Conservation (phyloP, 2,888 invertebrate genomes). For the Electrophaes corylata region DNA sequence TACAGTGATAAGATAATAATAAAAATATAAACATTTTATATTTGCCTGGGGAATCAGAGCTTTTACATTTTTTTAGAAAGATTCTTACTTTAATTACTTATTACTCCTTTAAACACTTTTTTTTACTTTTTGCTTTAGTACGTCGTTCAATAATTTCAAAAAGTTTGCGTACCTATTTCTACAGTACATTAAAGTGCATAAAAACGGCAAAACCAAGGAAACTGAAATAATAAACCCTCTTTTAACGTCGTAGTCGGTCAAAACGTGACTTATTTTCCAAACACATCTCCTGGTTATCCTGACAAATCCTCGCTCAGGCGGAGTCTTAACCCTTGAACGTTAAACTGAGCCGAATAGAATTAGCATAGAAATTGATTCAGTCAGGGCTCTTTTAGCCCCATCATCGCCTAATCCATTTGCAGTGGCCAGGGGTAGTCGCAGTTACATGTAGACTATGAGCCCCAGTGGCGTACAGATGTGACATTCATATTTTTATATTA, state of each 20-base stretch:
- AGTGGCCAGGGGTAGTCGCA: slow-evolving; percentile 46
- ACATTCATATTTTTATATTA: not conserved
- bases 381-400: slow-evolving; percentile 55
- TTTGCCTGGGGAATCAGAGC: no score
- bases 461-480: slow-evolving; percentile 18
- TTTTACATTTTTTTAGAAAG: no score
- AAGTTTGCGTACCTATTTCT: no score
- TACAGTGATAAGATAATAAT: no score
- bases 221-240: slow-evolving; percentile 6
- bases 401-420: slow-evolving; percentile 73
- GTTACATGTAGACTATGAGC: slow-evolving; percentile 34
- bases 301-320: slow-evolving; percentile 31
- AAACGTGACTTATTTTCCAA: slow-evolving; percentile 30
- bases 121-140: no score
- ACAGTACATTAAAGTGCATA: no score
- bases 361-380: slow-evolving; percentile 70
- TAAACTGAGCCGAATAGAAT: slow-evolving; percentile 69
- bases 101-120: no score
- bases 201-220: not conserved
- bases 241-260: slow-evolving; percentile 14
- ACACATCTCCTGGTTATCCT: slow-evolving; percentile 30
- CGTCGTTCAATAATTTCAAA: no score
- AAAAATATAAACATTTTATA: no score
- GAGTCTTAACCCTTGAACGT: slow-evolving; percentile 43
- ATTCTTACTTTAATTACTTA: no score